Evolutionary conservation across 2,113 vertebrate species (phyloP).

Genomic region (Platycercus adscitus): DNA sequence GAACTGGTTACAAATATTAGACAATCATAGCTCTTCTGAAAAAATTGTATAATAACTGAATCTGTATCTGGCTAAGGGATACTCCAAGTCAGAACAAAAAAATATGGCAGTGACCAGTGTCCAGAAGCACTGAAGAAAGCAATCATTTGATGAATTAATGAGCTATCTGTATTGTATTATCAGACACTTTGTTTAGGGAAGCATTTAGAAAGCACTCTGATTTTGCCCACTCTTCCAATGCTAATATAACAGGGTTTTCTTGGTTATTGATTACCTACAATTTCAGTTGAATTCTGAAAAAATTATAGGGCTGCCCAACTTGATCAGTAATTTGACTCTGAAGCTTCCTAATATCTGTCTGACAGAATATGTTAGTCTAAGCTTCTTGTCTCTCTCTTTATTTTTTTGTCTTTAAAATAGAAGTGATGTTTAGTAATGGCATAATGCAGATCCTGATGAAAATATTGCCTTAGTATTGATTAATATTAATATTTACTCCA

Average conservation of each 20-base stretch:
- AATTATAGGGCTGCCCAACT: background rate
- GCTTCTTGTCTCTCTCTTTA: background rate
- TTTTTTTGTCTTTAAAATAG: background rate
- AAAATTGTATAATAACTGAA: background rate
- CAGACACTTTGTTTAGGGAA: background rate
- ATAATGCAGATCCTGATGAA: background rate
- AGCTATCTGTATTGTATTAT: background rate
- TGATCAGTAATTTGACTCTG: background rate
- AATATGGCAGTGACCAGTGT: background rate
- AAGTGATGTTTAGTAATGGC: background rate
- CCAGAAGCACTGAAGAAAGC: background rate
- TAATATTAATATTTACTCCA: background rate
- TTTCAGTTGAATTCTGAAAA: background rate
- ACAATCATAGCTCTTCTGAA: background rate
- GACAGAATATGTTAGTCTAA: background rate
- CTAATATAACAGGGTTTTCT: background rate
- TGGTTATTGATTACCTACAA: background rate
- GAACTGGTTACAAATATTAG: background rate
- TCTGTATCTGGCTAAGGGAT: background rate
- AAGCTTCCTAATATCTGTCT: background rate
- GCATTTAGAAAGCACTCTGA: background rate
- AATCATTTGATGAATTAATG: background rate
- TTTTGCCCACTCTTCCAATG: background rate
- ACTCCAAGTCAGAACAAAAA: background rate
- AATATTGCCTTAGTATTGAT: background rate